Evolutionary conservation across 2,888 invertebrate species (phyloP), one percentile per base, ranked within the genome.

Genomic region (Heterodera filipjevi): DNA sequence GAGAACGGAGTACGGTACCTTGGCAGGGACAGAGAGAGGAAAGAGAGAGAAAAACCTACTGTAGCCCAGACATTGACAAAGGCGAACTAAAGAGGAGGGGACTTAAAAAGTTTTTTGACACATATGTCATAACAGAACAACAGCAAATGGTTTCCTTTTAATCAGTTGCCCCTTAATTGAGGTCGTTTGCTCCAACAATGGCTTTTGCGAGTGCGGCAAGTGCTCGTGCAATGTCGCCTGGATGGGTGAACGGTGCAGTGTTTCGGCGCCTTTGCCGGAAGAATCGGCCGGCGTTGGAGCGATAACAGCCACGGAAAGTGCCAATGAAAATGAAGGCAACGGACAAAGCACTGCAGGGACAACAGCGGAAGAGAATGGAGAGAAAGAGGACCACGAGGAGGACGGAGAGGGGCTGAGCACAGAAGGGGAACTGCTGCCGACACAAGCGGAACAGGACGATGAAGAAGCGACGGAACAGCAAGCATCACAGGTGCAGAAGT

Each of bases 191-290:
- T 82, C 84, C 35, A 83, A 84, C 71, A 81, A 86, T 64, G 89
- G 89, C 35, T 82, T 82, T 44, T 89, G 89, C 80, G 85, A 87
- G 77, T 89, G 89, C 77, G 87, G 87, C 30, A 82, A 83, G 72
- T 88, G 88, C 79, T 81, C 86, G 33, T 88, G 88, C 80, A 83
- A 87, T 66, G 82, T 77, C 30, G 87, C 87, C 16, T 88, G 80
- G 82, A 87, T 85, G 10, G 88, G 88, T 27, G 85, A 84, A 19
- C 85, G 82, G 76, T 88, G 88, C 78, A 84, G 81, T 71, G 81
- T 84, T 27, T 71, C 78, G 12, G 77, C 66, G 19, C n/a, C 78
- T 19, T 39, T 77, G 32, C 68, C 78, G n/a, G 73, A 46, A 30
- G 79, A 79, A 39, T 71, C 35, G 46, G 46, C 71, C 71, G 68